These are phyloP conservation scores for Acanthis flammea DNA, from an alignment of 2,797 vertebrate species.

Conservation along the genomic window DNA sequence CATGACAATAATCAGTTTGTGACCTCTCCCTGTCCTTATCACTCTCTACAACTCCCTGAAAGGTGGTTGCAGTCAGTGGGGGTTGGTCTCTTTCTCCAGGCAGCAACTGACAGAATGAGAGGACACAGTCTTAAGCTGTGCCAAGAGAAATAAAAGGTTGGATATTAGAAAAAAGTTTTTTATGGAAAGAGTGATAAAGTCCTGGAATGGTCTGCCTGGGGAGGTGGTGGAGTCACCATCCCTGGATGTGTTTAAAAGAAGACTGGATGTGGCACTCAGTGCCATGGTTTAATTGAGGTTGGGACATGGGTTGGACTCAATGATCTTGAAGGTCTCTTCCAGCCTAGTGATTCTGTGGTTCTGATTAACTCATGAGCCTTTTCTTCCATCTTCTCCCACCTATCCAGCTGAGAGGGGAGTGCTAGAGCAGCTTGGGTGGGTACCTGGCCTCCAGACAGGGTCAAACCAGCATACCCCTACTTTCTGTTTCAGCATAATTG, in stretches of 20 bases:
- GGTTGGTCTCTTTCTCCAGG: not conserved
- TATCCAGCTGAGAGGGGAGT: not conserved
- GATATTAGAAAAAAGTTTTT: not conserved
- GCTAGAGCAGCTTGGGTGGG: not conserved
- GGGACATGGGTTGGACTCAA: fast-evolving
- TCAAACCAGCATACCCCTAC: not conserved
- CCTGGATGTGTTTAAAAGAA: not conserved
- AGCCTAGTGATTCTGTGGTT: not conserved
- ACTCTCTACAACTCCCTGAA: not conserved
- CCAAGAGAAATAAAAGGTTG: not conserved
- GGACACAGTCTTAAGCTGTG: not conserved
- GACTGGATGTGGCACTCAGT: fast-evolving
- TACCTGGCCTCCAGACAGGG: not conserved
- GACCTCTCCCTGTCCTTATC: not conserved
- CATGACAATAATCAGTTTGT: not conserved
- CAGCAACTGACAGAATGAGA: fast-evolving
- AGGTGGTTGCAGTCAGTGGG: fast-evolving
- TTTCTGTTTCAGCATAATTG: not conserved
- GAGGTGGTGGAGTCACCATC: not conserved
- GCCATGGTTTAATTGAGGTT: not conserved
- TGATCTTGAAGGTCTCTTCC: not conserved
- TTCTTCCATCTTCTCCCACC: not conserved
- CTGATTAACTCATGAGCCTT: not conserved
- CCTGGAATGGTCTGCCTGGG: fast-evolving
- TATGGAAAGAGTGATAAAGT: not conserved